Evolutionary conservation across 2,113 vertebrate genomes (phyloP).

Genomic region (Hypomesus transpacificus): DNA sequence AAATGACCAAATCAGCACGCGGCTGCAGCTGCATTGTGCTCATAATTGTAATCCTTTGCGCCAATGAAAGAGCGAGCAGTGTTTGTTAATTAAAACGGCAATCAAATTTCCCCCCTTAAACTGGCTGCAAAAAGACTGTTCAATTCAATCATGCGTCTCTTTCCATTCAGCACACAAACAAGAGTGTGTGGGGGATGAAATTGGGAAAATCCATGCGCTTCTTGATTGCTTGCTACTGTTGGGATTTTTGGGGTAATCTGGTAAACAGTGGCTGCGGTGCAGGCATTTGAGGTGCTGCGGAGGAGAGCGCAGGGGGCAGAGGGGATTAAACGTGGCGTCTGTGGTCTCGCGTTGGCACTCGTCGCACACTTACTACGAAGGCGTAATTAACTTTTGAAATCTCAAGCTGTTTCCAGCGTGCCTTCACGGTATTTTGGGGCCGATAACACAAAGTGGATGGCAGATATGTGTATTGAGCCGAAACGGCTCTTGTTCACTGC

Average conservation of each 20-base stretch:
- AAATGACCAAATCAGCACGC: constrained; percentile 60
- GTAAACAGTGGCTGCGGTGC: constrained; percentile 59
- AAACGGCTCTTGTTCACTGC: constrained; percentile 51
- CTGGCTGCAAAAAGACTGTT: constrained; percentile 58
- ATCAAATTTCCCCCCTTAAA: constrained; percentile 70
- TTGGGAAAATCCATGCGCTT: constrained; percentile 50
- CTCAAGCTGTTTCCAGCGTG: constrained; percentile 47
- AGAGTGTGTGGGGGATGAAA: constrained; percentile 49
- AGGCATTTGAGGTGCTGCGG: constrained; percentile 30
- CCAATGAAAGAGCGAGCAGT: constrained; percentile 65
- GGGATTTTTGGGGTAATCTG: constrained; percentile 50
- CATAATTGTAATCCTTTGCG: constrained; percentile 71
- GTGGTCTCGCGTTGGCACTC: constrained; percentile 56
- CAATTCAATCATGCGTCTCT: constrained; percentile 65
- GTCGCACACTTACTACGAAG: constrained; percentile 64
- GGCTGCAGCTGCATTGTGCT: constrained; percentile 60
- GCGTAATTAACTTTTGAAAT: constrained; percentile 70
- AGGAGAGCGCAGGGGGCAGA: constrained; percentile 41
- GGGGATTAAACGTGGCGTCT: constrained; percentile 61
- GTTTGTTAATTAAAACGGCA: constrained; percentile 74
- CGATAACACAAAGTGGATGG: constrained; percentile 45
- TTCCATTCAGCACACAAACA: constrained; percentile 64
- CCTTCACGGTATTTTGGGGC: constrained; percentile 46
- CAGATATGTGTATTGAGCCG: constrained; percentile 38
- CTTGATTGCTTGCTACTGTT: constrained; percentile 60